Conservation (phyloP, 1,140 invertebrate species). For the Lepidurus apus region DNA sequence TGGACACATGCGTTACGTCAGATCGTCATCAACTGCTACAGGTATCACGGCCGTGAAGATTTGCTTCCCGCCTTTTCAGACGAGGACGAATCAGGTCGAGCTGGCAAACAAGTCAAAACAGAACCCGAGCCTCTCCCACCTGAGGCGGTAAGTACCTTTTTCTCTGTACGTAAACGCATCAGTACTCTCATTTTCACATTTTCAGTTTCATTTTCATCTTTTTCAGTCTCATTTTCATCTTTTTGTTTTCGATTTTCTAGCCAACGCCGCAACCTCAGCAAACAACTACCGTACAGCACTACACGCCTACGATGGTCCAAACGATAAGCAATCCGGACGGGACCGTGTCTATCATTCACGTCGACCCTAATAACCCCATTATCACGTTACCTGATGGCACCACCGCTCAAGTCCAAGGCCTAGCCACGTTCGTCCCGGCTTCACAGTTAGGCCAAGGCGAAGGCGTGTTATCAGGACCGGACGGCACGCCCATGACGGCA, state of each 20-base stretch:
- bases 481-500: constrained; percentile 52
- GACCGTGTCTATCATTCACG: constrained; percentile 90
- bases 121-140: constrained; percentile 40
- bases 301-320: constrained; percentile 85
- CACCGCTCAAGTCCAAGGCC: constrained; percentile 85
- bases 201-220: background rate
- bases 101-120: constrained; percentile 43
- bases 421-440: constrained; percentile 50
- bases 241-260: constrained; percentile 24
- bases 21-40: constrained; percentile 97
- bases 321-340: constrained; percentile 95
- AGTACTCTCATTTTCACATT: background rate
- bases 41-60: constrained; percentile 94
- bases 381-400: constrained; percentile 93
- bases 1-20: constrained; percentile 97
- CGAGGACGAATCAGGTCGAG: constrained; percentile 63
- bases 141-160: constrained; percentile 33
- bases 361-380: constrained; percentile 89
- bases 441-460: constrained; percentile 29
- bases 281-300: constrained; percentile 44
- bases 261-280: constrained; percentile 20
- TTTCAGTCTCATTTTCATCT: constrained; percentile 14
- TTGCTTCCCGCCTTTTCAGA: constrained; percentile 88
- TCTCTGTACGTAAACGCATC: too few species aligned
- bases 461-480: constrained; percentile 52